Evolutionary conservation across 2,113 vertebrate species (phyloP).

Genomic region (Gymnogyps californianus): DNA sequence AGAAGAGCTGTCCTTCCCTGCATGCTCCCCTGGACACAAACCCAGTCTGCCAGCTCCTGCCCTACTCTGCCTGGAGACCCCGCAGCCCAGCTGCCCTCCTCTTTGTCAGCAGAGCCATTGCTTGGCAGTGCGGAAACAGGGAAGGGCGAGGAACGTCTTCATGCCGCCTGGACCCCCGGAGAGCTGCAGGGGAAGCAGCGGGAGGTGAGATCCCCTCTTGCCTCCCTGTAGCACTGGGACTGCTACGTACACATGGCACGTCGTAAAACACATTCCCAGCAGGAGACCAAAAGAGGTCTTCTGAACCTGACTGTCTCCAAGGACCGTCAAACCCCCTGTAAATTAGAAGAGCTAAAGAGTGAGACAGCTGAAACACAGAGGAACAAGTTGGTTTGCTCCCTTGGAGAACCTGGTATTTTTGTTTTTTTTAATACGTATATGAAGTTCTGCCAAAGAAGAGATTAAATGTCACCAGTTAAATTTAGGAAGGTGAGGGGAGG

Average conservation of each 20-base stretch:
- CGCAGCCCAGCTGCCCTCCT: background rate
- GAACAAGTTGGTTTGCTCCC: background rate
- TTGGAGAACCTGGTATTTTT: background rate
- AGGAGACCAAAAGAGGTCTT: background rate
- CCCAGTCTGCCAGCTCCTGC: background rate
- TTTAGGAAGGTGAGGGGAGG: background rate
- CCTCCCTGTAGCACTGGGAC: background rate
- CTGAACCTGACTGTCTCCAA: background rate
- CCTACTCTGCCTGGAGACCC: background rate
- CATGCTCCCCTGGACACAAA: background rate
- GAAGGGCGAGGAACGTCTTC: rapidly evolving
- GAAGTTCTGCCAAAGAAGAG: background rate
- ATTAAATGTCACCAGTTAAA: background rate
- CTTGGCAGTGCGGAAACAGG: background rate
- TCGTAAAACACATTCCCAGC: rapidly evolving
- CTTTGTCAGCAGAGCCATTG: background rate
- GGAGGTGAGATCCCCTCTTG: background rate
- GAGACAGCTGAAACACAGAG: background rate
- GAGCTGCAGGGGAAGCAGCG: background rate
- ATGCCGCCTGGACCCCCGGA: background rate
- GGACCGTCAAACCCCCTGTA: background rate
- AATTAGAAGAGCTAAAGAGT: background rate
- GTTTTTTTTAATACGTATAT: background rate
- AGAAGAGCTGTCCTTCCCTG: background rate
- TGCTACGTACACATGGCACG: rapidly evolving